Base-by-base conservation (phyloP, 1,140 invertebrate species). In the Andricus grossulariae region DNA sequence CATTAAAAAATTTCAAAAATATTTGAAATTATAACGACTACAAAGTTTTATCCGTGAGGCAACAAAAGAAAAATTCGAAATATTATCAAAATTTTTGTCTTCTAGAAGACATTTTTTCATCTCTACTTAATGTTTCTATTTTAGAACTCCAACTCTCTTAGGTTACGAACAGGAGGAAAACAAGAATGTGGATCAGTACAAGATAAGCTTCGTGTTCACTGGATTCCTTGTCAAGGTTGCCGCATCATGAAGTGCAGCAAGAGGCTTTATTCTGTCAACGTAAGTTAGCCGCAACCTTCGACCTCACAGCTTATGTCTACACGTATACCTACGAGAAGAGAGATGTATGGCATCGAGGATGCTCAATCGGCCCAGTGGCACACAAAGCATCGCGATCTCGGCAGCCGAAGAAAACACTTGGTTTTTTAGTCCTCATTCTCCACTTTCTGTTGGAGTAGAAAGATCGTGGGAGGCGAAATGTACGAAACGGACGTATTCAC, bases 371-470 rank as follows among this genome's bases (percentile, higher is more conserved):
- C 90, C 89, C 86, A 89, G 88, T 91, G 90, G 89, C 90, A 90
- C 81, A 91, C 89, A 91, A 91, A 91, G 81, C 82, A 70, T 50
- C 60, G 75, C 52, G 60, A 79, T 73, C 74, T 50, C 77, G 51
- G 49, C 78, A 54, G 51, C 51, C 77, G 73, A 83, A 83, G 83
- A 84, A 89, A 87, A 86, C 76, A 84, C 60, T 71, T 55, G 75
- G 81, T 85, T 89, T 91, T 91, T 90, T 90, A 87, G 86, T 85
- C 89, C 90, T 84, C 89, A 73, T 91, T 91, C 83, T 89, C 90
- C 78, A 91, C 89, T 90, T 91, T 89, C 84, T 76, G 81, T 75
- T 76, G 57, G 71, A 76, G 54, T 78, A 82, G 77, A 78, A 80
- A 86, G 71, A 77, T 85, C 82, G 79, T 87, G 83, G 83, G 85